Base-by-base conservation (phyloP, 2,113 vertebrate species). In the Anguilla rostrata region DNA sequence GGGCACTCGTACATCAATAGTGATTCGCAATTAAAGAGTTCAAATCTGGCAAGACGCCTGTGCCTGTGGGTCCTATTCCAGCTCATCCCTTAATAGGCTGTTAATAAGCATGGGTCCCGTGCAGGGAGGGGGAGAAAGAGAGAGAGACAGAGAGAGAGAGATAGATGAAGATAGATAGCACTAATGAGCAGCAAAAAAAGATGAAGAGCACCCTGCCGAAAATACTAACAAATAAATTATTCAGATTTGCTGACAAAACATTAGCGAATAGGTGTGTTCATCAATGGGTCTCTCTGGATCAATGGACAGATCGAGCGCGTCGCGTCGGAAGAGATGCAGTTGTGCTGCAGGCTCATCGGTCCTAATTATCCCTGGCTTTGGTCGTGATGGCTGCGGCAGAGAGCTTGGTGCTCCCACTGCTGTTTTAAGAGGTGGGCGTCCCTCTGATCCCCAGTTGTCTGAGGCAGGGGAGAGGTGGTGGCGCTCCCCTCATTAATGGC, bases 1-100 rank as follows among this genome's bases (percentile, higher is more conserved):
- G 71, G 9, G 11, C 29, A 12, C 5, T 3, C 22, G 6, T 12
- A 15, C 26, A 57, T 43, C 79, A 29, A 46, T 63, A 66, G 26
- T 78, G 80, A 81, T 86, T 43, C 43, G 39, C 78, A 86, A 81
- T 86, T 86, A 63, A 34, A 40, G 39, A 8, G 56, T 66, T 82
- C n/a, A 40, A 82, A 86, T 66, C 16, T 63, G 40, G 29, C 39
- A 81, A 41, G 39, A 14, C 12, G 16, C 22, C 79, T 81, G 53
- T 0, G 22, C 40, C 81, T 5, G 46, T 49, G 81, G 18, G 20
- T 63, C 7, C 56, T 63, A 43, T 60, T 75, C 9, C 22, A 75
- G 39, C 57, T 29, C 46, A 40, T 63, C 29, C 53, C 39, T n/a
- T 86, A 86, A 81, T 63, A 53, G 56, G 20, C 49, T 41, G 78